Conservation (phyloP, 2,888 invertebrate species). For the Stenchaetothrips biformis region DNA sequence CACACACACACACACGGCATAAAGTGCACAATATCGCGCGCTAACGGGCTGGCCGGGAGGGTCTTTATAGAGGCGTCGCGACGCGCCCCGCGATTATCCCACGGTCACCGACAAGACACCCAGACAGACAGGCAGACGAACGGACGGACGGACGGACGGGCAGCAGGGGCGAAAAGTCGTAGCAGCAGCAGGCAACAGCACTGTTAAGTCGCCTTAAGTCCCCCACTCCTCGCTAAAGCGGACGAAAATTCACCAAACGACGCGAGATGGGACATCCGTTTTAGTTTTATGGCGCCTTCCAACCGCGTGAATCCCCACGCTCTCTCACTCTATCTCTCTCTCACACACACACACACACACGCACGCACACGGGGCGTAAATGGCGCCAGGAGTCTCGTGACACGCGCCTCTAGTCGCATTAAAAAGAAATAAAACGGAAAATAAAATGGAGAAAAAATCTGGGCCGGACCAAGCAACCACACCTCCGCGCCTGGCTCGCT, state of each 20-base stretch:
- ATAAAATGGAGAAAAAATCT: background rate
- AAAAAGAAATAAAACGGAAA: background rate
- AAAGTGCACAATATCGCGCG: background rate
- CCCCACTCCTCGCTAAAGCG: no score
- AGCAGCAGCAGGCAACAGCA: no score
- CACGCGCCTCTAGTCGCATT: background rate
- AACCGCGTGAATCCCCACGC: background rate
- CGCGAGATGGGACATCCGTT: no score
- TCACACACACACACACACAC: background rate
- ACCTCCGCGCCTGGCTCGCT: background rate
- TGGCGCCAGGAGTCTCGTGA: background rate
- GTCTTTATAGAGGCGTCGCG: no score
- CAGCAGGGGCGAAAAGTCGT: no score
- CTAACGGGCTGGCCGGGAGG: background rate
- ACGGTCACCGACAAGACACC: no score
- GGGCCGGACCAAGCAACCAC: background rate
- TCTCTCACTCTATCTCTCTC: background rate
- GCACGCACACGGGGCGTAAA: background rate
- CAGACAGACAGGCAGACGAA: no score
- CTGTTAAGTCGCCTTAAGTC: no score
- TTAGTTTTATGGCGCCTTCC: no score
- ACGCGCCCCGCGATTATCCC: no score
- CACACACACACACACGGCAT: background rate
- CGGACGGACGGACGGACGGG: no score
- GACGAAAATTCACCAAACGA: no score